Conservation (phyloP, 1,140 invertebrate genomes). For the Tribolium castaneum region DNA sequence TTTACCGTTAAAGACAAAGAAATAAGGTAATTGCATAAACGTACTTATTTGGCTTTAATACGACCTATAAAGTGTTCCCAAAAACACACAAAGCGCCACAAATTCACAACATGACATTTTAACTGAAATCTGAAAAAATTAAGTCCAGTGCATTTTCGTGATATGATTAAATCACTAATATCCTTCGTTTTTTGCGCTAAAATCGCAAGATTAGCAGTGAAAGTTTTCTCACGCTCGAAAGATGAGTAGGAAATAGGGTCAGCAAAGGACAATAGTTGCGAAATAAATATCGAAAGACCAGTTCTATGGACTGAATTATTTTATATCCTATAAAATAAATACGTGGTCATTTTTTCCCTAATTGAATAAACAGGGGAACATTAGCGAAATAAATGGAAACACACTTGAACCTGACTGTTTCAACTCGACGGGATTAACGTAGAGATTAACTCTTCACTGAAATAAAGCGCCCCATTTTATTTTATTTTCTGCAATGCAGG, state of each 20-base stretch:
- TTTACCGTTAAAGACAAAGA: neutral
- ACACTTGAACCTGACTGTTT: neutral
- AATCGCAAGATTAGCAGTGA: constrained; percentile 15
- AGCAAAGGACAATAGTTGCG: constrained; percentile 11
- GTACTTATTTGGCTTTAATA: neutral
- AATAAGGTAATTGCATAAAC: neutral
- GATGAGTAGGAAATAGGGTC: constrained; percentile 23
- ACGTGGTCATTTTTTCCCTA: neutral
- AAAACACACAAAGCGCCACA: too few relatives aligned
- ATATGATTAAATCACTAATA: neutral
- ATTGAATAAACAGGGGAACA: neutral
- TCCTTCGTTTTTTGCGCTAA: neutral
- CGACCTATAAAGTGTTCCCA: neutral
- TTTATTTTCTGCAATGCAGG: neutral
- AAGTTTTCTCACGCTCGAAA: constrained; percentile 39
- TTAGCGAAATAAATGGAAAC: neutral
- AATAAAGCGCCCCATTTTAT: neutral
- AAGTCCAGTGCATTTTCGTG: neutral
- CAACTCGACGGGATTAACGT: neutral
- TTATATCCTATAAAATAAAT: neutral
- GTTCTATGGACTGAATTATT: neutral
- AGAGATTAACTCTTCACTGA: neutral
- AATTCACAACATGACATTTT: too few relatives aligned
- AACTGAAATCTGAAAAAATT: too few relatives aligned
- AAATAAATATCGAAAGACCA: neutral